Conservation (phyloP, 2,797 vertebrate species). For the Aphelocoma californica region DNA sequence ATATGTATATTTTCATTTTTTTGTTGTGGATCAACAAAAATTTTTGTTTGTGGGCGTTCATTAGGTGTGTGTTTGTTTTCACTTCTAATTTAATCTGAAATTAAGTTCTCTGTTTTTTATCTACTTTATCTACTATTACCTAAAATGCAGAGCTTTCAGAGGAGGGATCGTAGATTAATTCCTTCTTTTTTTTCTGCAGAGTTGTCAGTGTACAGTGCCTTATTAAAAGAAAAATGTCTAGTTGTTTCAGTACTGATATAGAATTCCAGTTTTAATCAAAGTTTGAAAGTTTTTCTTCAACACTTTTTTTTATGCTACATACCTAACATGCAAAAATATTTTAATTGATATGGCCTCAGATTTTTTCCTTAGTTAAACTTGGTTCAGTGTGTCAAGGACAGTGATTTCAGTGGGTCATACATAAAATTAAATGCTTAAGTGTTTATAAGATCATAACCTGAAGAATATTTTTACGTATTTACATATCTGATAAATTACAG, state of each 20-base stretch:
- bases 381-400: not conserved
- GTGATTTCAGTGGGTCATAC: not conserved
- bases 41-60: not conserved
- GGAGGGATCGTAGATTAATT: not conserved
- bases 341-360: not conserved
- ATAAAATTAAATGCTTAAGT: not conserved
- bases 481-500: not conserved
- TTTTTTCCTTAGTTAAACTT: not conserved
- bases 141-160: not conserved
- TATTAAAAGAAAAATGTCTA: not conserved
- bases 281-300: not conserved
- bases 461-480: not conserved
- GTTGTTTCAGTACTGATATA: not conserved
- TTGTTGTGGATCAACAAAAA: not conserved
- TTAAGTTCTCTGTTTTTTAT: not conserved
- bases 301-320: not conserved
- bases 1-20: not conserved
- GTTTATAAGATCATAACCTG: not conserved
- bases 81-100: not conserved
- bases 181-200: not conserved
- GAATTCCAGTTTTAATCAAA: not conserved
- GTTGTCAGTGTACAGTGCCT: not conserved
- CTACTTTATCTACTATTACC: not conserved
- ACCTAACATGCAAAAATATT: not conserved
- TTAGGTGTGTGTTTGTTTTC: not conserved